These are phyloP conservation scores for Ligdia adustata DNA, from an alignment of 2,888 invertebrate species.

Conservation along the genomic window DNA sequence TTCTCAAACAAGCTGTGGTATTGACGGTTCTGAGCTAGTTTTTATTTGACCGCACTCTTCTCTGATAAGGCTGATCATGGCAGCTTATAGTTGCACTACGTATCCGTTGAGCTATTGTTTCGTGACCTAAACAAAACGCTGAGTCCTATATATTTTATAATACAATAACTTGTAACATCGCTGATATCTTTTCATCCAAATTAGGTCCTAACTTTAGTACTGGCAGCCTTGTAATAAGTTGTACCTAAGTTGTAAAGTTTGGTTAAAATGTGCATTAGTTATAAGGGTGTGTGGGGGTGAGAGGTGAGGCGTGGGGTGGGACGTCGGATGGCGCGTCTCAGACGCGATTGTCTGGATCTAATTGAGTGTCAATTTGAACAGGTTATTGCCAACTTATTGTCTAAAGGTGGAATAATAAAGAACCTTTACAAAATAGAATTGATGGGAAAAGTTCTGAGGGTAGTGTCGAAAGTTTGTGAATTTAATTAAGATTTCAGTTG, in stretches of 20 bases:
- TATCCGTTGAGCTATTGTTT: too few species aligned
- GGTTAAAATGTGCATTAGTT: slow-evolving; percentile 48
- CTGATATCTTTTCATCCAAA: too few species aligned
- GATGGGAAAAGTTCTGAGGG: slow-evolving; percentile 8
- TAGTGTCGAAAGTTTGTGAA: not conserved
- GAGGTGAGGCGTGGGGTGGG: not conserved
- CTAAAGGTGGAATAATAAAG: slow-evolving; percentile 6
- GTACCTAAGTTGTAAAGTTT: slow-evolving; percentile 40
- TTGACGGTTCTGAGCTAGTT: too few species aligned
- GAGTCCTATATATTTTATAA: too few species aligned
- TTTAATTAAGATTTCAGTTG: slow-evolving; percentile 3
- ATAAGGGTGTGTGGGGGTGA: slow-evolving; percentile 18
- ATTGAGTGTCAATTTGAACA: slow-evolving; percentile 27
- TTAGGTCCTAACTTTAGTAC: slow-evolving; percentile 5
- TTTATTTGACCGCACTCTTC: too few species aligned
- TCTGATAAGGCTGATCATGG: too few species aligned
- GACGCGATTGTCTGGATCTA: slow-evolving; percentile 26
- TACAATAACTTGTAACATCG: too few species aligned
- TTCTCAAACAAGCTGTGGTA: too few species aligned
- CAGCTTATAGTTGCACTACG: too few species aligned
- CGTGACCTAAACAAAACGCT: too few species aligned
- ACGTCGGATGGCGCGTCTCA: slow-evolving; percentile 15
- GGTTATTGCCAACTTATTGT: slow-evolving; percentile 13
- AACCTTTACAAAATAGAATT: slow-evolving; percentile 2
- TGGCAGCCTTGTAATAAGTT: slow-evolving; percentile 1